These are phyloP conservation scores for Mya arenaria DNA, from an alignment of 1,140 invertebrate species.

Conservation along the genomic window DNA sequence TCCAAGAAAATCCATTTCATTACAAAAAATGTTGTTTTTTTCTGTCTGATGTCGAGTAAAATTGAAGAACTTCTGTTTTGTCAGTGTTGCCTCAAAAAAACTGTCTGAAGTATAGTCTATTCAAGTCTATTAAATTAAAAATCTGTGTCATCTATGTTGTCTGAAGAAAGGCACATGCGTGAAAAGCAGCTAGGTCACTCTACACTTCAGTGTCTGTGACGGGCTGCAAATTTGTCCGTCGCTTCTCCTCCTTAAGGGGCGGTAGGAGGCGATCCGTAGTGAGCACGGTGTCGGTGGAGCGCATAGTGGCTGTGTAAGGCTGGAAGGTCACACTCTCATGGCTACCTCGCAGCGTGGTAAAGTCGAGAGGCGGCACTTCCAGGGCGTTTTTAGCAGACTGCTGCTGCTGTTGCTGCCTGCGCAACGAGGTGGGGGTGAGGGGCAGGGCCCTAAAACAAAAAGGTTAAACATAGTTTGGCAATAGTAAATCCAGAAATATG, in stretches of 20 bases:
- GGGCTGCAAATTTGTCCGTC: slow-evolving; percentile 44
- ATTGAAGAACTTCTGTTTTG: no score
- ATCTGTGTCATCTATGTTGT: no score
- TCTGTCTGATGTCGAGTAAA: no score
- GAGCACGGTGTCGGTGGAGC: slow-evolving; percentile 64
- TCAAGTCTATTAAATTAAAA: no score
- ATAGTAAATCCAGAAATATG: no score
- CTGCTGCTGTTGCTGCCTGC: slow-evolving; percentile 35
- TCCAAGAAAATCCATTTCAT: no score
- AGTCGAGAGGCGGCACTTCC: slow-evolving; percentile 64
- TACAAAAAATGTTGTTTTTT: no score
- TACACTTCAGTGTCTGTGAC: slow-evolving; percentile 61
- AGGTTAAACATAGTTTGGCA: not conserved
- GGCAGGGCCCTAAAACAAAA: slow-evolving; percentile 53
- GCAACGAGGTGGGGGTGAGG: slow-evolving; percentile 59
- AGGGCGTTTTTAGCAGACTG: not conserved
- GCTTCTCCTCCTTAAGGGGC: slow-evolving; percentile 32
- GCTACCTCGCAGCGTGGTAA: slow-evolving; percentile 62
- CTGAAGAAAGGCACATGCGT: no score
- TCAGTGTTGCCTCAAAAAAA: no score
- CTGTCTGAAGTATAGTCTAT: no score
- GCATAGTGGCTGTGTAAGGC: slow-evolving; percentile 62
- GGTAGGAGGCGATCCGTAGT: slow-evolving; percentile 36
- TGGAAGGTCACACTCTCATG: slow-evolving; percentile 63
- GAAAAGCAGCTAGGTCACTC: not conserved